These are phyloP conservation scores for Pardalotus punctatus DNA, from an alignment of 2,113 vertebrate species.

Conservation along the genomic window DNA sequence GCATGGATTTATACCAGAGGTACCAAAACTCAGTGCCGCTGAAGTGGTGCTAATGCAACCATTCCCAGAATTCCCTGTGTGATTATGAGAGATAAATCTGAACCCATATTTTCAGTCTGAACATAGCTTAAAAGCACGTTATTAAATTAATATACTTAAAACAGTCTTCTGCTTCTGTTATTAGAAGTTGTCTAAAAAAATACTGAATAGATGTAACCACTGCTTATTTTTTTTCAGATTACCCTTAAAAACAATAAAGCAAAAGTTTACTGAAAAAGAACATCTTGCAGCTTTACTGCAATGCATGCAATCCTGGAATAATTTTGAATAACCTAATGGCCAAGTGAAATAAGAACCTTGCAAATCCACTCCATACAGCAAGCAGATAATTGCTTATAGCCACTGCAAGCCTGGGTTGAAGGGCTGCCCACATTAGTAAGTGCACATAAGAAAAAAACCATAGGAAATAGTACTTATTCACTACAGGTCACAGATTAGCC, in stretches of 20 bases:
- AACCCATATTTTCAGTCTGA: background rate
- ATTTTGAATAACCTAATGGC: background rate
- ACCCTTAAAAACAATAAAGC: background rate
- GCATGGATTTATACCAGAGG: background rate
- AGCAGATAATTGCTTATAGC: background rate
- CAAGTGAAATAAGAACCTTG: background rate
- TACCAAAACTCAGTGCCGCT: background rate
- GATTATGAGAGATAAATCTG: background rate
- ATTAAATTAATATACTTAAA: background rate
- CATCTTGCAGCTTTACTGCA: background rate
- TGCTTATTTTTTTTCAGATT: background rate
- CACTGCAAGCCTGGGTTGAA: background rate
- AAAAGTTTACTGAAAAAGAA: background rate
- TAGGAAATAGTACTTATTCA: slow-evolving; percentile 28
- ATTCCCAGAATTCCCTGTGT: background rate
- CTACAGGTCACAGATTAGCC: slow-evolving; percentile 51
- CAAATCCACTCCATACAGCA: background rate
- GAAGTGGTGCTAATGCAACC: background rate
- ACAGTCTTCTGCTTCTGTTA: background rate
- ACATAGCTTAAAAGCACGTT: background rate
- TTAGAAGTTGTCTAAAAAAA: background rate
- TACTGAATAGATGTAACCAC: background rate
- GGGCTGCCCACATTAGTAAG: slow-evolving; percentile 13
- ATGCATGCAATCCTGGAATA: background rate
- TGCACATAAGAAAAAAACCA: background rate